These are phyloP conservation scores for Cabera pusaria DNA, from an alignment of 2,888 invertebrate species.

Conservation along the genomic window DNA sequence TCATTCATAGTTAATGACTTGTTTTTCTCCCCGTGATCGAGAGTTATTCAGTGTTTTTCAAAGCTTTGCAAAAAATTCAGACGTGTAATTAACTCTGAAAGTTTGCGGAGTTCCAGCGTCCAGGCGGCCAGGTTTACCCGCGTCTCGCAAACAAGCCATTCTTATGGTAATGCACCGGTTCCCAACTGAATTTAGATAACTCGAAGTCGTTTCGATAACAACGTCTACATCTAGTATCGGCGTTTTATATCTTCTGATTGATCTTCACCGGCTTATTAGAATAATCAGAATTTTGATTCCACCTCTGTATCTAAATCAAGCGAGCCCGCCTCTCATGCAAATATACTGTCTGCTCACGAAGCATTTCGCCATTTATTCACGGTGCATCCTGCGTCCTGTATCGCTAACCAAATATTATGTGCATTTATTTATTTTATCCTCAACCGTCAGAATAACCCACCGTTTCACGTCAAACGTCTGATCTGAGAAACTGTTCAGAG, in stretches of 20 bases:
- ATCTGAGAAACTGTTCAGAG: constrained; percentile 40
- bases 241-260: constrained; percentile 41
- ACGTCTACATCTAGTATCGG: constrained; percentile 30
- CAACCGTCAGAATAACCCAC: constrained; percentile 44
- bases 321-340: constrained; percentile 67
- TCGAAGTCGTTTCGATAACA: constrained; percentile 40
- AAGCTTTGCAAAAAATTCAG: constrained; percentile 6
- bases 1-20: constrained; percentile 33
- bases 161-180: constrained; percentile 56
- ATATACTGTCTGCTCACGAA: constrained; percentile 49
- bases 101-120: constrained; percentile 38
- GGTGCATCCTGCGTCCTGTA: constrained; percentile 49
- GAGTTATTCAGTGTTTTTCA: constrained; percentile 11
- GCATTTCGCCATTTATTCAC: constrained; percentile 51
- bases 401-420: constrained; percentile 76
- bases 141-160: constrained; percentile 54
- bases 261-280: constrained; percentile 39
- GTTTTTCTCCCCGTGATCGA: constrained; percentile 7
- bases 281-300: constrained; percentile 30
- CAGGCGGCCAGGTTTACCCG: constrained; percentile 39
- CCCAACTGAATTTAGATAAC: constrained; percentile 49
- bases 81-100: constrained; percentile 56
- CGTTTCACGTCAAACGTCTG: constrained; percentile 42
- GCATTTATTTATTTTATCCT: constrained; percentile 72
- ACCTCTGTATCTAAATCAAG: constrained; percentile 49